These are phyloP conservation scores for Hedychridium roseum DNA, from an alignment of 2,888 invertebrate genomes.

Conservation along the genomic window DNA sequence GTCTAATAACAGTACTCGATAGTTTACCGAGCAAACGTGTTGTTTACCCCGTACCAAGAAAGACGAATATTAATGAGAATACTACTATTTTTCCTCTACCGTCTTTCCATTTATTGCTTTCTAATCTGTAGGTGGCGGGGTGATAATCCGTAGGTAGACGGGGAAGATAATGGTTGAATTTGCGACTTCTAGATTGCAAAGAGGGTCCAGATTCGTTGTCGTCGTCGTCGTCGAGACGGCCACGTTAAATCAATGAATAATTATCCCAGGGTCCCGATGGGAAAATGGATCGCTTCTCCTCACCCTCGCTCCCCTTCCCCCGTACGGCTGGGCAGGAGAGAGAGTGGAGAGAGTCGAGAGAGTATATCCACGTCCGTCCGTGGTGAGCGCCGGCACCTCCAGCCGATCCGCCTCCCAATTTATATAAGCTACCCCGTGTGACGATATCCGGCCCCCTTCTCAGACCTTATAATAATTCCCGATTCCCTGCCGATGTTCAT, in stretches of 20 bases:
- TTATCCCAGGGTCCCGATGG: constrained; percentile 25
- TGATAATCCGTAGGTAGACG: background rate
- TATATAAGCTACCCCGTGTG: constrained; percentile 37
- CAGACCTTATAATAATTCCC: constrained; percentile 63
- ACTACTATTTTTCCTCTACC: too few species aligned
- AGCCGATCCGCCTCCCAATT: constrained; percentile 38
- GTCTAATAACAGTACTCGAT: too few species aligned
- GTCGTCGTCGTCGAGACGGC: constrained; percentile 15
- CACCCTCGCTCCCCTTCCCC: constrained; percentile 11
- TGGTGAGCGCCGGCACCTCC: constrained; percentile 2
- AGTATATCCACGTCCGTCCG: background rate
- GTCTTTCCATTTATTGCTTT: too few species aligned
- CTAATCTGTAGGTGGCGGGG: too few species aligned
- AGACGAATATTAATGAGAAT: too few species aligned
- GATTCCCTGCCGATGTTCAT: constrained; percentile 60
- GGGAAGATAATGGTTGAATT: background rate
- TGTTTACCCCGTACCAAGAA: too few species aligned
- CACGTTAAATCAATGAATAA: constrained; percentile 33
- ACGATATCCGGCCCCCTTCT: constrained; percentile 21
- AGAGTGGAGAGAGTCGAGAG: background rate
- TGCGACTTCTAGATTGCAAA: constrained; percentile 13
- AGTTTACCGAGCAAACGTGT: too few species aligned
- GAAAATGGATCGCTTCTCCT: constrained; percentile 31
- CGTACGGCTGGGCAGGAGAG: constrained; percentile 2
- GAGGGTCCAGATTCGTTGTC: too few species aligned